A percentile compares a stretch with the other conserved stretches of the same genome.
These are phyloP conservation scores for Stratiomys singularior DNA, from an alignment of 2,888 invertebrate species.

Conservation along the genomic window DNA sequence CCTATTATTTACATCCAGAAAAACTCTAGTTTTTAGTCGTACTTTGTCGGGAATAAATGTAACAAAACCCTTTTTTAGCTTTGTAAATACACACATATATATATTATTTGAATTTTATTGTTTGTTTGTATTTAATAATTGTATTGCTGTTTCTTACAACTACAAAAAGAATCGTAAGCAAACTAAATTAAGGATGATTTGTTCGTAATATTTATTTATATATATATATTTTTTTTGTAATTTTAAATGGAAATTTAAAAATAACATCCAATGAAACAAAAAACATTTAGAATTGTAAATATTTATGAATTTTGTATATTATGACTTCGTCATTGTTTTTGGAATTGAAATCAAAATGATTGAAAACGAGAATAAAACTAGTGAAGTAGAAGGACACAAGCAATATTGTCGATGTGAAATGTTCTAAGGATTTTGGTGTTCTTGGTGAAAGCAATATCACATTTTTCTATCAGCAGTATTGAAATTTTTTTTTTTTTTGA, in stretches of 20 bases:
- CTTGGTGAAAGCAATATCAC: too few relatives aligned
- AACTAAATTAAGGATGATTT: not conserved
- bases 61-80: not conserved
- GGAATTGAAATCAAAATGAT: too few relatives aligned
- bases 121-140: not conserved
- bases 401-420: too few relatives aligned
- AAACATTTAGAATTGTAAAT: not conserved
- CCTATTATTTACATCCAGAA: too few relatives aligned
- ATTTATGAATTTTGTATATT: conserved; percentile 12
- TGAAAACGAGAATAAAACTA: too few relatives aligned
- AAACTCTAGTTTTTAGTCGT: too few relatives aligned
- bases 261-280: not conserved
- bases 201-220: conserved; percentile 17
- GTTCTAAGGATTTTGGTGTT: too few relatives aligned
- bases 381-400: too few relatives aligned
- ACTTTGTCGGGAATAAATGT: too few relatives aligned
- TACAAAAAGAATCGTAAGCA: not conserved
- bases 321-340: not conserved
- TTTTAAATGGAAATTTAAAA: not conserved
- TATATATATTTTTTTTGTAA: not conserved
- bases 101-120: not conserved
- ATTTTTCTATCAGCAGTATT: too few relatives aligned
- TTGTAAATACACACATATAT: conserved; percentile 9
- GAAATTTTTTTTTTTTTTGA: too few relatives aligned
- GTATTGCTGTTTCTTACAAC: not conserved